These are phyloP conservation scores for Eutrigla gurnardus DNA, from an alignment of 2,797 vertebrate genomes.

Conservation along the genomic window DNA sequence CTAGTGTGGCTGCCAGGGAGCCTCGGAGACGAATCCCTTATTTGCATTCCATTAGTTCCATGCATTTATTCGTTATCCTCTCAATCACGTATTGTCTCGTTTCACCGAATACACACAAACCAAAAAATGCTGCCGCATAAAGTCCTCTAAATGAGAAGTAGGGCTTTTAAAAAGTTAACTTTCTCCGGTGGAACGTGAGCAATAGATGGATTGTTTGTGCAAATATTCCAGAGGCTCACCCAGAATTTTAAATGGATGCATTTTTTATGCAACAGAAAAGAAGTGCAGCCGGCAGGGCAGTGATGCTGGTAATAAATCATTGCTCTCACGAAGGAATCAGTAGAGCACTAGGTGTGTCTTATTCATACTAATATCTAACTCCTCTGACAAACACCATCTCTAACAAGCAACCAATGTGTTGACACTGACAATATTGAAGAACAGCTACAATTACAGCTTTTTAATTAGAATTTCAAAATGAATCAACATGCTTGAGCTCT, in stretches of 20 bases:
- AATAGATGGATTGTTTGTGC: neutral
- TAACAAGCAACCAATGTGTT: neutral
- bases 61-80: conserved; percentile 5
- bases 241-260: conserved; percentile 9
- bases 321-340: neutral
- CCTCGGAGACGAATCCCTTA: neutral
- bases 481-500: neutral
- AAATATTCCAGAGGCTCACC: neutral
- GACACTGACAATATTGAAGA: too few species aligned
- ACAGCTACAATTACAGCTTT: too few species aligned
- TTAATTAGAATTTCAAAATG: too few species aligned
- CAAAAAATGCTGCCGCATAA: too few species aligned
- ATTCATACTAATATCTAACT: neutral
- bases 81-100: neutral
- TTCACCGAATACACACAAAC: neutral
- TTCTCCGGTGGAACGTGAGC: neutral
- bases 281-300: neutral
- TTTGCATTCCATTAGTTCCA: conserved; percentile 19
- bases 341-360: neutral
- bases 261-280: conserved; percentile 7
- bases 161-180: neutral
- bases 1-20: neutral
- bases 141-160: neutral
- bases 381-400: neutral
- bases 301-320: conserved; percentile 21